These are phyloP conservation scores for Yponomeuta evonymella DNA, from an alignment of 2,888 invertebrate species.

Conservation along the genomic window DNA sequence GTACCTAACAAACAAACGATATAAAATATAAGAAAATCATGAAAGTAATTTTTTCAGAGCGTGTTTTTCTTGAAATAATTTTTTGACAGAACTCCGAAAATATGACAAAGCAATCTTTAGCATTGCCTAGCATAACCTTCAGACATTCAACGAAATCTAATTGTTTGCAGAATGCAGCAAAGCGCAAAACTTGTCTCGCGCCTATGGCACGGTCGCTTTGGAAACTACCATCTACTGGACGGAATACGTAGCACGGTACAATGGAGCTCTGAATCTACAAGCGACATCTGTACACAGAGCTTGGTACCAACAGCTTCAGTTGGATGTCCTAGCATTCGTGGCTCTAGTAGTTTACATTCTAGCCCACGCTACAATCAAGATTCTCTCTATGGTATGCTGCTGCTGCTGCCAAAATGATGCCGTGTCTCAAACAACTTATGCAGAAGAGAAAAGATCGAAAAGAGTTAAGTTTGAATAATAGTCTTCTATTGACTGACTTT, in stretches of 20 bases:
- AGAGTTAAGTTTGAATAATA: slow-evolving; percentile 63
- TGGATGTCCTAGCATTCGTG: slow-evolving; percentile 60
- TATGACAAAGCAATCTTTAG: no score
- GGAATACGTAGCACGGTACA: slow-evolving; percentile 71
- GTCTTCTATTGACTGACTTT: no score
- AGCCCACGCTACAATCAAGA: slow-evolving; percentile 46
- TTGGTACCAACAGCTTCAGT: slow-evolving; percentile 55
- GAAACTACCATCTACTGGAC: slow-evolving; percentile 77
- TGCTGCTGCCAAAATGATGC: slow-evolving; percentile 46
- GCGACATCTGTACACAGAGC: slow-evolving; percentile 50
- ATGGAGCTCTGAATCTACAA: slow-evolving; percentile 57
- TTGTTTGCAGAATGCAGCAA: slow-evolving; percentile 49
- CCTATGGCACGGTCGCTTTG: slow-evolving; percentile 72
- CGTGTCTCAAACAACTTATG: slow-evolving; percentile 27
- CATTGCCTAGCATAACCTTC: not conserved
- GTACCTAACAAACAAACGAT: no score
- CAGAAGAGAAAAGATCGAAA: slow-evolving; percentile 48
- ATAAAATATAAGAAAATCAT: no score
- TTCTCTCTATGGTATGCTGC: slow-evolving; percentile 51
- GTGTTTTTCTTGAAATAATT: not conserved
- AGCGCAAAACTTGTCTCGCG: slow-evolving; percentile 62
- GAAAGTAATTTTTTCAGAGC: no score
- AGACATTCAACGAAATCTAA: not conserved
- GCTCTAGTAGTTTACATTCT: slow-evolving; percentile 52
- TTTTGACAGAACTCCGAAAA: not conserved